These are phyloP conservation scores for Pachyseris speciosa DNA, from an alignment of 64 coral and sea anemone genomes.

Conservation along the genomic window DNA sequence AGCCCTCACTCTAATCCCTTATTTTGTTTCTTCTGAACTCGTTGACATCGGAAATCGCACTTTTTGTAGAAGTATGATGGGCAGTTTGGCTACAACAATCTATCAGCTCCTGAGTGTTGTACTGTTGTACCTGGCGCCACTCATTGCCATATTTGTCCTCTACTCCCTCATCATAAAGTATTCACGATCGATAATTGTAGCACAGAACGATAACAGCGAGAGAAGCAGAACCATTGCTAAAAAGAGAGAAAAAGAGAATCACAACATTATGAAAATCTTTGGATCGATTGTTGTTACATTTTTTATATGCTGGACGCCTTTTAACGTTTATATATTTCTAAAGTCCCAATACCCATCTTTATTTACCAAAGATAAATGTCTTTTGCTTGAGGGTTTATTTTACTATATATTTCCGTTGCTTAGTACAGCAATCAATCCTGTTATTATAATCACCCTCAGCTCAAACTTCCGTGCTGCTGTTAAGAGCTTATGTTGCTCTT, in stretches of 20 bases:
- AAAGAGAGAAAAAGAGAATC: background rate
- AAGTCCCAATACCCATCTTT: background rate
- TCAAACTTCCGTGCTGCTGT: background rate
- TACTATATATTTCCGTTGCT: conserved; percentile 6
- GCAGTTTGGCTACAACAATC: background rate
- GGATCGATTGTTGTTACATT: background rate
- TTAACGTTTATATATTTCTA: background rate
- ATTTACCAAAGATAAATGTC: background rate
- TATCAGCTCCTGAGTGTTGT: background rate
- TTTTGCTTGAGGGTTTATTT: background rate
- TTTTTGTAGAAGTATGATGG: conserved; percentile 24
- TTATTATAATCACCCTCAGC: background rate
- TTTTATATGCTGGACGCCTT: conserved; percentile 1
- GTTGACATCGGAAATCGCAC: background rate
- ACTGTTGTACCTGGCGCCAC: background rate
- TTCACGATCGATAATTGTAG: background rate
- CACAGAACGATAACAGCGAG: no score
- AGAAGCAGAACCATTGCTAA: background rate
- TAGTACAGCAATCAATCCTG: conserved; percentile 5
- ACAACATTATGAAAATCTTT: conserved; percentile 1
- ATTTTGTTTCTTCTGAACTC: background rate
- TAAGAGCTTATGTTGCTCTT: no score
- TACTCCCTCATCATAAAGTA: background rate
- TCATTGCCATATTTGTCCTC: background rate
- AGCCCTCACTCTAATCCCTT: background rate